Evolutionary conservation across 64 coral and sea anemone genomes (phyloP).

Genomic region (Hydrozoanthus tunicans): DNA sequence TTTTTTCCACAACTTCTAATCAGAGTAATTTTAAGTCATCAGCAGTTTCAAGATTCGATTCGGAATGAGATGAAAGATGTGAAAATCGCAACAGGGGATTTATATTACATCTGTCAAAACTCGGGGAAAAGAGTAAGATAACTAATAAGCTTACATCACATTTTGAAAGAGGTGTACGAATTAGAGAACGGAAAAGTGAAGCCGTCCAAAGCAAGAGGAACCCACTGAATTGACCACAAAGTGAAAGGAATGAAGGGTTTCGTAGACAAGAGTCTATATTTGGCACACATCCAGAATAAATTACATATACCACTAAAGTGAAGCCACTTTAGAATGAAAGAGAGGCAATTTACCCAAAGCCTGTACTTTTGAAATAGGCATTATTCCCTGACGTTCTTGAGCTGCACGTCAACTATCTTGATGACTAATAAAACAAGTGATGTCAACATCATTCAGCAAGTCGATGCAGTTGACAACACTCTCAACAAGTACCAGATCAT

Average conservation of each 20-base stretch:
- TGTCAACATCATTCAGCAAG: constrained; percentile 70
- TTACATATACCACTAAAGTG: constrained; percentile 60
- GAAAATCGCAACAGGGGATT: constrained; percentile 50
- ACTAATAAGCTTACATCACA: constrained; percentile 61
- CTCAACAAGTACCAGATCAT: constrained; percentile 73
- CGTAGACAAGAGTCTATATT: constrained; percentile 57
- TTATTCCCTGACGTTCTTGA: constrained; percentile 67
- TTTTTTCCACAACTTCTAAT: constrained; percentile 16
- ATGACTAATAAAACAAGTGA: constrained; percentile 65
- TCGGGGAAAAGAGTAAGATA: constrained; percentile 57
- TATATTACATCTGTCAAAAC: constrained; percentile 72
- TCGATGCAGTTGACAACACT: constrained; percentile 69
- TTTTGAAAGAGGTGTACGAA: constrained; percentile 64
- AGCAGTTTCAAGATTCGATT: constrained; percentile 61
- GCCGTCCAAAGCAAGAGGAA: constrained; percentile 64
- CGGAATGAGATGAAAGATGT: constrained; percentile 64
- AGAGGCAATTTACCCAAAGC: constrained; percentile 53
- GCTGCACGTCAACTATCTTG: constrained; percentile 64
- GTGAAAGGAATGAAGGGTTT: constrained; percentile 69
- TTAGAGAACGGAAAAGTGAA: constrained; percentile 73
- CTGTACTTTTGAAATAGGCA: constrained; percentile 66
- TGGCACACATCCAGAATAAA: constrained; percentile 70
- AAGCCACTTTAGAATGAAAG: constrained; percentile 71
- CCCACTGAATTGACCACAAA: constrained; percentile 78
- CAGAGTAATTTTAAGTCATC: constrained; percentile 78